phyloP scores from a whole-genome alignment of 1,140 invertebrate genomes.

The Colletes latitarsis region DNA sequence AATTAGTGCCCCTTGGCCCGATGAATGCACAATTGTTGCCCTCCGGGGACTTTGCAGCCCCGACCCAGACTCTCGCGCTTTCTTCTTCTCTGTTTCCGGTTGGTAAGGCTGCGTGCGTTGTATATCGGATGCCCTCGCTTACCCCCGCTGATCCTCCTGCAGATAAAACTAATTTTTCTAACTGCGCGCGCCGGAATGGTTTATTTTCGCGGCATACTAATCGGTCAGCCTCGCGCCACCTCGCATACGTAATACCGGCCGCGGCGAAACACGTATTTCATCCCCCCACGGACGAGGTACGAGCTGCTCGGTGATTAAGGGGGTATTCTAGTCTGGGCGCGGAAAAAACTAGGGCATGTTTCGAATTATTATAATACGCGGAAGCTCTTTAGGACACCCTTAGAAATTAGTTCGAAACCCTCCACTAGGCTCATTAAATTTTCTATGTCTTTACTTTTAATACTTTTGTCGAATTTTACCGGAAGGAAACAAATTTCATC shows the following conservation, averaged over 20 bases:
- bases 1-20: slow-evolving; percentile 75
- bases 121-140: slow-evolving; percentile 57
- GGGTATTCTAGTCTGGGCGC: too few species aligned
- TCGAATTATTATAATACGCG: too few species aligned
- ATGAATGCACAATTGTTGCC: slow-evolving; percentile 77
- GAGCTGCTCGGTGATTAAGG: background rate
- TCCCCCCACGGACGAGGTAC: background rate
- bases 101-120: slow-evolving; percentile 46
- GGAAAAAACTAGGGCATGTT: too few species aligned
- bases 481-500: too few species aligned
- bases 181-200: slow-evolving; percentile 36
- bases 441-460: too few species aligned
- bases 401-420: too few species aligned
- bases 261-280: background rate
- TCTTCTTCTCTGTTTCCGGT: slow-evolving; percentile 40
- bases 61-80: slow-evolving; percentile 39
- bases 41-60: slow-evolving; percentile 58
- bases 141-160: background rate
- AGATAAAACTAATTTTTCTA: slow-evolving; percentile 64
- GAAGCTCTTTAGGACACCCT: too few species aligned
- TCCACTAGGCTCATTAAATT: too few species aligned
- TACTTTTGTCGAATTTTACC: too few species aligned
- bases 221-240: background rate
- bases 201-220: slow-evolving; percentile 67
- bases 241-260: slow-evolving; percentile 20